phyloP scores from a whole-genome alignment of 1,140 invertebrate genomes.

The Delia radicum region DNA sequence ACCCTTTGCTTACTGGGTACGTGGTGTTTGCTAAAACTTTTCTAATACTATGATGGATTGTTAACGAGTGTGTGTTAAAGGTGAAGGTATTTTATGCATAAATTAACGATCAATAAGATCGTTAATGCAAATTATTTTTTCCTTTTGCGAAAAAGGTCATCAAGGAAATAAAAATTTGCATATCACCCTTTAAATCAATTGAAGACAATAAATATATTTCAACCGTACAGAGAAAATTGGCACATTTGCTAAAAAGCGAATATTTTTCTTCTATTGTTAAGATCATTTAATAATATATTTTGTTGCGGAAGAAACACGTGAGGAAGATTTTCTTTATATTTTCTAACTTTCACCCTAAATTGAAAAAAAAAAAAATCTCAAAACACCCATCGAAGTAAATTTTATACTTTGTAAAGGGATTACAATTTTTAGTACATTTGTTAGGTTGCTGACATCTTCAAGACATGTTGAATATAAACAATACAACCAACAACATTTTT shows the following conservation, averaged over 20 bases:
- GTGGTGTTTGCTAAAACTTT: neutral
- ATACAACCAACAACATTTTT: neutral
- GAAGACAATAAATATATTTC: neutral
- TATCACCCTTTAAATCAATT: neutral
- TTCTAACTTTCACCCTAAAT: neutral
- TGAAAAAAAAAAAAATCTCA: neutral
- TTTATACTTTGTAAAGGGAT: neutral
- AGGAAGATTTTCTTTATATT: neutral
- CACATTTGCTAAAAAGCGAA: neutral
- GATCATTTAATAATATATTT: neutral
- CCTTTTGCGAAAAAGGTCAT: neutral
- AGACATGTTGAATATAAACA: neutral
- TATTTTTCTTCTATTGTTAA: neutral
- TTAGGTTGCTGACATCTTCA: neutral
- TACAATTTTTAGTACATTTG: neutral
- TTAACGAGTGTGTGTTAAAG: neutral
- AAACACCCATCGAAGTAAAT: neutral
- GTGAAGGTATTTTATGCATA: slow-evolving; percentile 27
- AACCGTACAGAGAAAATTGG: neutral
- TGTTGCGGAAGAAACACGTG: neutral
- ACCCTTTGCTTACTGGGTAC: neutral
- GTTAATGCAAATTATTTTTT: slow-evolving; percentile 10
- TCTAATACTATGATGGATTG: no score
- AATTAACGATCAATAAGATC: slow-evolving; percentile 30
- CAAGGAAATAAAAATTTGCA: neutral